Evolutionary conservation across 2,888 invertebrate genomes (phyloP).

Genomic region (Automeris io): DNA sequence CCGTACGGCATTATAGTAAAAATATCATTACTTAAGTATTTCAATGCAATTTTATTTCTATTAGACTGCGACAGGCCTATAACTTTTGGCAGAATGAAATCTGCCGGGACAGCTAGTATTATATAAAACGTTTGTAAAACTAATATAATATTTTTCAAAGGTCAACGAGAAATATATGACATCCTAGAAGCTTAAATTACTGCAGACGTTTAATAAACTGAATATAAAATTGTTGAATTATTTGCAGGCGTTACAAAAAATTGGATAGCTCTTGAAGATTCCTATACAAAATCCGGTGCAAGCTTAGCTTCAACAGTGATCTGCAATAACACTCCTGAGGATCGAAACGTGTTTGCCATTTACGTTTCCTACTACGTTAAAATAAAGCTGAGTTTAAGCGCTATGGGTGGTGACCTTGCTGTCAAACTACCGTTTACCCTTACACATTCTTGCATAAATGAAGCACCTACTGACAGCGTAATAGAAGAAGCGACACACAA

Average conservation of each 20-base stretch:
- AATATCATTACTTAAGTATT: no score
- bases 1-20: no score
- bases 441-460: slow-evolving; percentile 83
- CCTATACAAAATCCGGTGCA: slow-evolving; percentile 82
- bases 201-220: no score
- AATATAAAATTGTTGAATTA: no score
- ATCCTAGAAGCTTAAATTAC: no score
- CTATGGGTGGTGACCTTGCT: slow-evolving; percentile 88
- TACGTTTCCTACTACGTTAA: slow-evolving; percentile 95
- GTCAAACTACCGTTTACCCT: slow-evolving; percentile 88
- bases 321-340: slow-evolving; percentile 78
- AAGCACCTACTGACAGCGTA: slow-evolving; percentile 75
- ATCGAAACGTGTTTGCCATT: slow-evolving; percentile 91
- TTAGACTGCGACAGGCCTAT: no score
- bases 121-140: no score
- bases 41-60: no score
- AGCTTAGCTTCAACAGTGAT: slow-evolving; percentile 79
- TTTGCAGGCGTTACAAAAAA: slow-evolving; percentile 87
- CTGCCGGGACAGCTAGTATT: no score
- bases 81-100: no score
- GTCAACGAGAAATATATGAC: no score
- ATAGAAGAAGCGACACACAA: slow-evolving; percentile 67
- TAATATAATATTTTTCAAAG: no score
- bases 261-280: slow-evolving; percentile 94
- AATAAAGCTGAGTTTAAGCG: slow-evolving; percentile 87